Conservation (phyloP, 2,888 invertebrate genomes). For the Nemotelus nigrinus region DNA sequence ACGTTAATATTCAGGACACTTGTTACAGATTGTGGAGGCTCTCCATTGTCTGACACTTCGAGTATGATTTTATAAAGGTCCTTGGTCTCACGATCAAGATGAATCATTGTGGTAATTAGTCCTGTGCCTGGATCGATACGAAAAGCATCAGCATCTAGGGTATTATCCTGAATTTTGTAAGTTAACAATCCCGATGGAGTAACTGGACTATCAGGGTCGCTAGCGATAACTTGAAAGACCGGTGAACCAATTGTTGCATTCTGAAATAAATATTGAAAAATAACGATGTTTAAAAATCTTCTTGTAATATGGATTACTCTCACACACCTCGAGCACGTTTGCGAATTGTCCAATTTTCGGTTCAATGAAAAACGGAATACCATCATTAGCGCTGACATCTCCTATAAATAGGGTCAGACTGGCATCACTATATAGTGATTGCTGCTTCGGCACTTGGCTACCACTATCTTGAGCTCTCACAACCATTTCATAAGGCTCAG, state of each 20-base stretch:
- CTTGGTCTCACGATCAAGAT: conserved; percentile 79
- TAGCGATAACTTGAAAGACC: conserved; percentile 80
- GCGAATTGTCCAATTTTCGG: conserved; percentile 77
- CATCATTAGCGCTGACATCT: conserved; percentile 83
- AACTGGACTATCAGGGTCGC: conserved; percentile 80
- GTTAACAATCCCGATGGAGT: conserved; percentile 78
- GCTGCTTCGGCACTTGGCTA: conserved; percentile 65
- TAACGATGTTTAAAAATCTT: conserved; percentile 10
- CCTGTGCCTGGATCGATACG: conserved; percentile 76
- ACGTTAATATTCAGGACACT: conserved; percentile 75
- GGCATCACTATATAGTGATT: conserved; percentile 71
- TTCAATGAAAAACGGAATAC: conserved; percentile 78
- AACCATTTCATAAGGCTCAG: conserved; percentile 75
- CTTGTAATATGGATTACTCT: background rate
- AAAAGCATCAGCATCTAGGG: conserved; percentile 72
- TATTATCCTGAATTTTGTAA: conserved; percentile 77
- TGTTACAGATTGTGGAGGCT: conserved; percentile 79
- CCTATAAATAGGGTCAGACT: conserved; percentile 76
- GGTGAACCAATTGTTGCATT: conserved; percentile 78
- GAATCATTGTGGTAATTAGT: conserved; percentile 73
- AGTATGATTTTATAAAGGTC: conserved; percentile 80
- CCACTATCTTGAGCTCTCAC: conserved; percentile 78
- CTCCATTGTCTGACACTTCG: conserved; percentile 81
- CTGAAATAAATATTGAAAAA: conserved; percentile 60
- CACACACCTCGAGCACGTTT: conserved; percentile 72